phyloP scores from a whole-genome alignment of 2,113 vertebrate genomes.

The Carassius gibelio region DNA sequence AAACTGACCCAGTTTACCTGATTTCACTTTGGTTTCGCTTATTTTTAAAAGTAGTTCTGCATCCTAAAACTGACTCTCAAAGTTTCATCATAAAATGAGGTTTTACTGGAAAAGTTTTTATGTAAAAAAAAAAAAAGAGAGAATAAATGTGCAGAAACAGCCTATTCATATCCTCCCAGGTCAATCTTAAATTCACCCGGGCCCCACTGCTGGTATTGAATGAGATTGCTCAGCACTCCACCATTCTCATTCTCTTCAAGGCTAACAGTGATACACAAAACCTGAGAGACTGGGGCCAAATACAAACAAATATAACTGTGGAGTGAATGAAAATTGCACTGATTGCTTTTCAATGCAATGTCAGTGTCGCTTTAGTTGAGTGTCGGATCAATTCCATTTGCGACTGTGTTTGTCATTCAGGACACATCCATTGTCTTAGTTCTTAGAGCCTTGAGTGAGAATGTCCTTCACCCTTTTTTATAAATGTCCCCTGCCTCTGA shows the following conservation, averaged over 20 bases:
- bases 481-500: background rate
- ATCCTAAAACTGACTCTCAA: background rate
- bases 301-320: constrained; percentile 34
- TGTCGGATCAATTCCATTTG: constrained; percentile 23
- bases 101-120: constrained; percentile 15
- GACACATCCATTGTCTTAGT: background rate
- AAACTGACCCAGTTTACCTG: constrained; percentile 5
- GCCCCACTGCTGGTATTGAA: background rate
- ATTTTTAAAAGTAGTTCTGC: constrained; percentile 5
- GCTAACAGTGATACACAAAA: constrained; percentile 19
- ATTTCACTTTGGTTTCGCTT: background rate
- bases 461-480: background rate
- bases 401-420: background rate
- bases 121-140: background rate
- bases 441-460: background rate
- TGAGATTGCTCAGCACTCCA: constrained; percentile 36
- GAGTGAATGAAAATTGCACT: constrained; percentile 33
- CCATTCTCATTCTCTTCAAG: background rate
- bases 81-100: constrained; percentile 15
- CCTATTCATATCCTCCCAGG: constrained; percentile 5
- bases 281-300: constrained; percentile 7
- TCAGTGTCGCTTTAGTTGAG: constrained; percentile 3
- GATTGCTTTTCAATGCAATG: constrained; percentile 40
- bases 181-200: constrained; percentile 10
- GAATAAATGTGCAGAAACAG: constrained; percentile 7